Base-by-base conservation (phyloP, 1,140 invertebrate species). In the Notospermus geniculatus region DNA sequence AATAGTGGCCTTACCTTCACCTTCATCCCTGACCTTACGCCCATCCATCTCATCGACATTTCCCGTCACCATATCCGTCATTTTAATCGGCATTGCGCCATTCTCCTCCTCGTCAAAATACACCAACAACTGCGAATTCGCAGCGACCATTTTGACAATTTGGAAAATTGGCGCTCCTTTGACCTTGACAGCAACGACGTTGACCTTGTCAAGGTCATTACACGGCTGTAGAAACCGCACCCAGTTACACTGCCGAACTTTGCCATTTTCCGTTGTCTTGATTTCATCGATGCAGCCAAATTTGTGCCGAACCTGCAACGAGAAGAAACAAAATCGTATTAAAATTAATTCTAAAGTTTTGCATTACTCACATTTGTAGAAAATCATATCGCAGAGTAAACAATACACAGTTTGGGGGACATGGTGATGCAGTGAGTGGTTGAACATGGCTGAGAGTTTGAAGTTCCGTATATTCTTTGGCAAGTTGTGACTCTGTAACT, bases 231-330 rank as follows among this genome's bases (percentile, higher is more conserved):
- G 83, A 79, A 96, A 96, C 71, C 93, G 86, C 61, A 96, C 90
- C 93, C 93, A 96, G 83, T 96, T 96, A 78, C 93, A 96, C 75
- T 94, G 90, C 28, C 91, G 85, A 28, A 93, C 89, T 71, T 88
- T 86, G 27, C 88, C 85, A 41, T 87, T 86, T 58, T 90, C 88
- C 30, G 88, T 86, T 54, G 83, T 82, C 36, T 88, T 89, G 27
- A 95, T 89, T 77, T 93, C 90, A 73, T 95, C 92, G 75, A 93
- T 93, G 65, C 92, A 88, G 7, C 92, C 93, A 72, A 92, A 95
- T 67, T 90, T 84, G 69, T 92, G 88, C 67, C 92, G 86, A 60
- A 94, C 87, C 93, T 95, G 72, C 23, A 28, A 59, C n/a, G 19
- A 50, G 4, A 50, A 50, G n/a, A n/a, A n/a, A 50, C 4, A 7